Conservation (phyloP, 2,797 vertebrate genomes). For the Micromesistius poutassou region DNA sequence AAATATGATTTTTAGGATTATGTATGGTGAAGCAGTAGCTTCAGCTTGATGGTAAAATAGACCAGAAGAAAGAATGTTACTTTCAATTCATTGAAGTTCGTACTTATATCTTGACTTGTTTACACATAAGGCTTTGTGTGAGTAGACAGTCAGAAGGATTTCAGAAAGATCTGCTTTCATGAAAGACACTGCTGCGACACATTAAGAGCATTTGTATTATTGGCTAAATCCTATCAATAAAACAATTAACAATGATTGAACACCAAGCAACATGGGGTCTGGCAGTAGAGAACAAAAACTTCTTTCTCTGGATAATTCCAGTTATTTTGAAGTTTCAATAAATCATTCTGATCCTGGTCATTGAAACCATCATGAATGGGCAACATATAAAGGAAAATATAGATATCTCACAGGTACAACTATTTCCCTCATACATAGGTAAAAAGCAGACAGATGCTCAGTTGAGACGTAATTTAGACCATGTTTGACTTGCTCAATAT, state of each 20-base stretch:
- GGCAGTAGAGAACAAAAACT: background rate
- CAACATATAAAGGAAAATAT: background rate
- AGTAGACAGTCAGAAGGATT: background rate
- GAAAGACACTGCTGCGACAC: background rate
- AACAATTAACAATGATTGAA: background rate
- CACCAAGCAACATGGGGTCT: background rate
- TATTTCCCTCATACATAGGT: background rate
- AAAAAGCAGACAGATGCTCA: background rate
- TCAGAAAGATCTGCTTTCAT: background rate
- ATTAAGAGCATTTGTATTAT: background rate
- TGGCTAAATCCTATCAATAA: background rate
- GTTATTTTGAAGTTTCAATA: slow-evolving; percentile 9
- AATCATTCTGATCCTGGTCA: slow-evolving; percentile 12
- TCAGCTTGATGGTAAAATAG: background rate
- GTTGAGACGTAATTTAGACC: background rate
- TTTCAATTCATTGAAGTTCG: background rate
- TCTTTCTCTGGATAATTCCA: slow-evolving; percentile 12
- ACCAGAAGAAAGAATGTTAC: background rate
- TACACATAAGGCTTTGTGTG: background rate
- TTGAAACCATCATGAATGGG: background rate
- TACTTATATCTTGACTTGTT: background rate
- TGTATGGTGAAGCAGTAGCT: background rate
- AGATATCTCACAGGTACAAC: background rate
- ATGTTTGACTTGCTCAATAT: background rate
- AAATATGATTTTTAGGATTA: background rate